phyloP scores from a whole-genome alignment of 2,888 invertebrate genomes.

The Yponomeuta cagnagella region DNA sequence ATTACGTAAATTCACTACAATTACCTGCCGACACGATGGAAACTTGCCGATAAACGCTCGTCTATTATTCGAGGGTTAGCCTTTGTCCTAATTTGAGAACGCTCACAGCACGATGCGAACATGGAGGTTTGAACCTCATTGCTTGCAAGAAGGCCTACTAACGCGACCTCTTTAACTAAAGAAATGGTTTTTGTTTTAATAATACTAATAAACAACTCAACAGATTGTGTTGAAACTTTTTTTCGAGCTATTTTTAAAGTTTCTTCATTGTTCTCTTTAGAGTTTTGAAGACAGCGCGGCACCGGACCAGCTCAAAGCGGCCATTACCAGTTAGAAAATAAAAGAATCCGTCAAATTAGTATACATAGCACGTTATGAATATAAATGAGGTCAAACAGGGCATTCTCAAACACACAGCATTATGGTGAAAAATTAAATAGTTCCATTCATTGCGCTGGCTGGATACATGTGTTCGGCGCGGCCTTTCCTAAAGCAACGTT shows the following conservation, averaged over 20 bases:
- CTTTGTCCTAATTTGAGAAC: slow-evolving; percentile 5
- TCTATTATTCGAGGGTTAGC: slow-evolving; percentile 30
- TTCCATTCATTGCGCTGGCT: slow-evolving; percentile 56
- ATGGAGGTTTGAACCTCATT: neutral
- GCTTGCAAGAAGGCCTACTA: neutral
- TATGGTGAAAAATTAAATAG: slow-evolving; percentile 73
- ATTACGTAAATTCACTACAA: slow-evolving; percentile 36
- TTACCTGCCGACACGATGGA: slow-evolving; percentile 29
- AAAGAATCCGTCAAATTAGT: slow-evolving; percentile 71
- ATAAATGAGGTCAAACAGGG: slow-evolving; percentile 72
- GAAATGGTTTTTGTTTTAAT: too few species aligned
- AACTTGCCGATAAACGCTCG: slow-evolving; percentile 32
- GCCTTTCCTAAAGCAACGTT: slow-evolving; percentile 60
- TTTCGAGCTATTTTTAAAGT: slow-evolving; percentile 9
- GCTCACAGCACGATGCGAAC: neutral
- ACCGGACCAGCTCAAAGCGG: slow-evolving; percentile 51
- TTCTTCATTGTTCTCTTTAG: neutral
- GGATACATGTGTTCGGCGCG: slow-evolving; percentile 42
- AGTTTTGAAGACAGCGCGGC: slow-evolving; percentile 36
- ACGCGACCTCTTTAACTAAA: too few species aligned
- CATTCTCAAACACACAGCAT: slow-evolving; percentile 61
- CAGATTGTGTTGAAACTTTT: neutral
- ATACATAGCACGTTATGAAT: slow-evolving; percentile 66
- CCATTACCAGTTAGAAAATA: slow-evolving; percentile 59
- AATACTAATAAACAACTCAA: neutral